phyloP scores from a whole-genome alignment of 2,888 invertebrate genomes.

The Philereme transversata region DNA sequence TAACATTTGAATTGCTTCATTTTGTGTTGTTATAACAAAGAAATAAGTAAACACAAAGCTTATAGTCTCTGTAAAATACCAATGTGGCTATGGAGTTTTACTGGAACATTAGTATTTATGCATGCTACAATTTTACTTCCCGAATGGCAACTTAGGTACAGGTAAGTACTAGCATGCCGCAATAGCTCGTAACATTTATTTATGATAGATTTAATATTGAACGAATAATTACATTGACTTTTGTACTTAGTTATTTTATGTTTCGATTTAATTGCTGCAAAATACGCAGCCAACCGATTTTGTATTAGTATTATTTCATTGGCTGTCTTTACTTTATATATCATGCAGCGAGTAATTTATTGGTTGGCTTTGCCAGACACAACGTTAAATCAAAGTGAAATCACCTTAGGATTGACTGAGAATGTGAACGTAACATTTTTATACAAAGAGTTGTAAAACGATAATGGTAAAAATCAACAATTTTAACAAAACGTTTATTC shows the following conservation, averaged over 20 bases:
- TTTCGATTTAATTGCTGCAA: conserved; percentile 28
- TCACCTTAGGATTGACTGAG: conserved; percentile 18
- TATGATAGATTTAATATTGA: conserved; percentile 52
- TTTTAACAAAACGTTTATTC: conserved; percentile 20
- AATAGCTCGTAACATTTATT: conserved; percentile 48
- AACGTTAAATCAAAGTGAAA: conserved; percentile 25
- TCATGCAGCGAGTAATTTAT: conserved; percentile 20
- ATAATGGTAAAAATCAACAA: conserved; percentile 20
- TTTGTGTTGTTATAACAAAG: conserved; percentile 1
- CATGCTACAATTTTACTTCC: conserved; percentile 58
- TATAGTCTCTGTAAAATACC: conserved; percentile 5
- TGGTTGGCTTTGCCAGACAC: conserved; percentile 9
- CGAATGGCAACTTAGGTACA: conserved; percentile 48
- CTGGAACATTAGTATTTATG: conserved; percentile 49
- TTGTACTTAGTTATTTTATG: conserved; percentile 44
- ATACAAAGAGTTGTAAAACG: conserved; percentile 19
- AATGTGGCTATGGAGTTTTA: conserved; percentile 13
- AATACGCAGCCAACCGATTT: conserved; percentile 17
- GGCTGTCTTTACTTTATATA: conserved; percentile 23
- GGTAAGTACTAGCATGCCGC: conserved; percentile 39
- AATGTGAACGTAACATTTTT: conserved; percentile 15
- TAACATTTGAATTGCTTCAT: background rate
- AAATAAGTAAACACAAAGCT: background rate
- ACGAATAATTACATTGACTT: conserved; percentile 55
- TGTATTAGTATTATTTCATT: conserved; percentile 18